Percentiles rank a stretch among this genome's conserved stretches.
Conservation (phyloP, 2,113 vertebrate species). For the Telmatochromis sp. region DNA sequence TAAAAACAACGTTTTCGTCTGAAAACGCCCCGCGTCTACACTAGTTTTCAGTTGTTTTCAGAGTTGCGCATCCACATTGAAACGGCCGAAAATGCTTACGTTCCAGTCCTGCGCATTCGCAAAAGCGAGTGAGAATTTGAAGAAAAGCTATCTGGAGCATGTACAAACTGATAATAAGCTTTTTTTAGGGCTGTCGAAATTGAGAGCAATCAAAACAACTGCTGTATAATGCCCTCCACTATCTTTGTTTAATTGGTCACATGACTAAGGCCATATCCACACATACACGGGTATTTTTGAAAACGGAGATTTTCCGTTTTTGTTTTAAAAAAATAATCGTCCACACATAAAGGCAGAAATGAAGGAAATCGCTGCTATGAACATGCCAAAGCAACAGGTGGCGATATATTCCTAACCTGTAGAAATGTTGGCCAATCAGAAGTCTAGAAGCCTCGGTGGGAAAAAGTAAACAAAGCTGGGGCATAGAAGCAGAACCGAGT, state of each 20-base stretch:
- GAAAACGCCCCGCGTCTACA: rapidly evolving
- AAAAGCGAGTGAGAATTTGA: neutral
- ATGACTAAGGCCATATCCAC: neutral
- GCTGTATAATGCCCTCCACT: neutral
- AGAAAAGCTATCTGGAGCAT: neutral
- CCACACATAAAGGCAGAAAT: too few species aligned
- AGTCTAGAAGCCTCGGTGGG: rapidly evolving
- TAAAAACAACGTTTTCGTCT: rapidly evolving
- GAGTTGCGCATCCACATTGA: rapidly evolving
- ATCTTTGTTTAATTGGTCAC: neutral
- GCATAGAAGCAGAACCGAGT: rapidly evolving
- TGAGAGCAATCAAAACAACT: neutral
- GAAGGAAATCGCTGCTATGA: rapidly evolving
- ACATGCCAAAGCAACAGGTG: too few species aligned
- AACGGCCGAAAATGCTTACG: rapidly evolving
- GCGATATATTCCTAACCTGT: too few species aligned
- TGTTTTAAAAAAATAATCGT: too few species aligned
- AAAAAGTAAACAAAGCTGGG: too few species aligned
- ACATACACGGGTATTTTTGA: rapidly evolving
- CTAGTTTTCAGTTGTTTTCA: neutral
- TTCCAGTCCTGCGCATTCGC: rapidly evolving
- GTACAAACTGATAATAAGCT: neutral
- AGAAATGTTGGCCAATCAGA: too few species aligned
- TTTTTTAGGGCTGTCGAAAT: neutral
- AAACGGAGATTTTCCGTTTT: too few species aligned